Evolutionary conservation across 2,113 vertebrate genomes (phyloP).

Genomic region (Haemorhous mexicanus): DNA sequence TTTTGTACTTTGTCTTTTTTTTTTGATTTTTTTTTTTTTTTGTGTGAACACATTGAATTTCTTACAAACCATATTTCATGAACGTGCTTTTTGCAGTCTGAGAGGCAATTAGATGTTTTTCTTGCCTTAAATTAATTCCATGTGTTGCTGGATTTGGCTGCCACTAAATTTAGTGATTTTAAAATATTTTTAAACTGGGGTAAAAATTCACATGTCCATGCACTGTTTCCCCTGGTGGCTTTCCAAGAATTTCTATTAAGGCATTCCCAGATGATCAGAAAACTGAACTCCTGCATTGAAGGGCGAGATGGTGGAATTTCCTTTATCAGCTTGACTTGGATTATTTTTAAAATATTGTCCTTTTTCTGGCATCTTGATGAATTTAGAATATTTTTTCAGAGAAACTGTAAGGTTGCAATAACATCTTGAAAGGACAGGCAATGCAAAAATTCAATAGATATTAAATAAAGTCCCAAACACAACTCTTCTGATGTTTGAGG

Average conservation of each 20-base stretch:
- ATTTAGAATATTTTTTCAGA: not conserved
- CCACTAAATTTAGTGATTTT: not conserved
- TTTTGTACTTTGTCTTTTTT: not conserved
- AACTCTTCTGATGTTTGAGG: not conserved
- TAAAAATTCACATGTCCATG: not conserved
- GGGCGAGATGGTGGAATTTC: not conserved
- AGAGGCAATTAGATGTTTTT: not conserved
- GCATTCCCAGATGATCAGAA: not conserved
- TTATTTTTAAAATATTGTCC: not conserved
- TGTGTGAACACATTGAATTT: not conserved
- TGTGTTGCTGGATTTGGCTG: not conserved
- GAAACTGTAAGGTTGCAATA: not conserved
- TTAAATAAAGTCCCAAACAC: not conserved
- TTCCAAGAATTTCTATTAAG: not conserved
- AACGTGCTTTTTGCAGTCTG: not conserved
- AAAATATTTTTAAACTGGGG: accelerated
- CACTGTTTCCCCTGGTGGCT: not conserved
- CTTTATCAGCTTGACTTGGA: not conserved
- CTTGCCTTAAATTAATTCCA: not conserved
- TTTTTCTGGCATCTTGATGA: not conserved
- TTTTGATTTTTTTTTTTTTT: not conserved
- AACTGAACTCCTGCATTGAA: not conserved
- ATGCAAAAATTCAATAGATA: accelerated
- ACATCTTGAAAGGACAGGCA: not conserved
- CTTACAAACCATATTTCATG: accelerated